Evolutionary conservation across 2,888 invertebrate species (phyloP), one percentile per base, ranked within the genome.

Genomic region (Melinaea menophilus): DNA sequence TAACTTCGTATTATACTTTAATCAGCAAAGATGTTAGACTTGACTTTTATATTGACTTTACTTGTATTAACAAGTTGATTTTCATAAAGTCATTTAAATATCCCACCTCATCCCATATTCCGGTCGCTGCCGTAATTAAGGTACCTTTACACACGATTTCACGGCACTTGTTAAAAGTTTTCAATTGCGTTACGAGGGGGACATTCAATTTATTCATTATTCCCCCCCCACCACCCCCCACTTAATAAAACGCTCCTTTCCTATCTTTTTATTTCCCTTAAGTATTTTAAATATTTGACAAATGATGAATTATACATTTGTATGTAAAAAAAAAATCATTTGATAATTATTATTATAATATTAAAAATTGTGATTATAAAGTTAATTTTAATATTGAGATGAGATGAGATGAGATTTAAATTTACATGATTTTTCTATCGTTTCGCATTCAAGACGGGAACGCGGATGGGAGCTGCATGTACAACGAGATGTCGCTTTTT

Each of bases 161-260:
- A 81, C 84, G 82, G 84, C 88, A 89, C 90, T 90, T 89, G 90
- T 90, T 89, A 89, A 90, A 90, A 90, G 88, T 90, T 90, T 90
- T 90, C 90, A 90, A 90, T 90, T 90, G 89, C 89, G 85, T 90
- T 89, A 90, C 78, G 82, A 70, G 82, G 80, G 82, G 82, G 79
- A 76, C 83, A 84, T 85, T 82, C 83, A 82, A 90, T 90, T 90
- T 90, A 90, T 90, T 90, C 90, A 88, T 90, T 89, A 88, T 86
- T 84, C 86, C 84, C 68, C 79, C 78, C 82, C 79, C 77, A 79
- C 77, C 76, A 77, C 78, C 79, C 80, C 77, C 81, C 80, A 81
- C 84, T 86, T 88, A 86, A 89, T 90, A 88, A 88, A 80, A 89
- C 81, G 78, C 81, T 82, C 77, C 80, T 85, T 86, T 85, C 86